phyloP scores from a whole-genome alignment of 2,888 invertebrate genomes.

The Dione juno region DNA sequence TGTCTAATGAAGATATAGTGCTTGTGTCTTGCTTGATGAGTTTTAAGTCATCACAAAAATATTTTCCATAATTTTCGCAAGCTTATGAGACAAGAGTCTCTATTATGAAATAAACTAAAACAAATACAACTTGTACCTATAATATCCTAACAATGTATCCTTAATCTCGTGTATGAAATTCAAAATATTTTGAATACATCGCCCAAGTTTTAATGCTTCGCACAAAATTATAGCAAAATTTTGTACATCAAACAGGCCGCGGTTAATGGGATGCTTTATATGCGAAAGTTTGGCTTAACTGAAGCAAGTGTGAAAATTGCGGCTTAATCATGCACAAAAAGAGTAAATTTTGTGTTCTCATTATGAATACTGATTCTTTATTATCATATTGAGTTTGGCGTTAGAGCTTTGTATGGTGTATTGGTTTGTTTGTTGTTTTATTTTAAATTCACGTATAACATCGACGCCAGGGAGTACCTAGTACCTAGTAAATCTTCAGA shows the following conservation, averaged over 20 bases:
- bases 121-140: background rate
- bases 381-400: conserved; percentile 2
- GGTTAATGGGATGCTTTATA: conserved; percentile 41
- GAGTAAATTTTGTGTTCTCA: conserved; percentile 8
- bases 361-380: conserved; percentile 24
- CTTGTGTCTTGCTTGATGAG: too few species aligned
- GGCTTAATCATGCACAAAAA: conserved; percentile 36
- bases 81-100: too few species aligned
- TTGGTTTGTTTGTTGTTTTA: too few species aligned
- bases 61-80: too few species aligned
- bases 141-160: conserved; percentile 21
- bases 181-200: conserved; percentile 34
- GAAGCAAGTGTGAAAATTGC: conserved; percentile 42
- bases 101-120: conserved; percentile 1
- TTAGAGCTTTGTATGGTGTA: too few species aligned
- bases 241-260: conserved; percentile 38
- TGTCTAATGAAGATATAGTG: too few species aligned
- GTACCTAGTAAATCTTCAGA: too few species aligned
- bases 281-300: conserved; percentile 43
- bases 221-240: conserved; percentile 39
- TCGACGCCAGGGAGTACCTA: too few species aligned
- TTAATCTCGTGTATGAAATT: conserved; percentile 31
- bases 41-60: too few species aligned
- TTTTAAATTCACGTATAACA: too few species aligned
- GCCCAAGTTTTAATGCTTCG: conserved; percentile 39